These are phyloP conservation scores for Cricetomys ansorgei DNA, from an alignment of 2,113 vertebrate genomes.

Conservation along the genomic window DNA sequence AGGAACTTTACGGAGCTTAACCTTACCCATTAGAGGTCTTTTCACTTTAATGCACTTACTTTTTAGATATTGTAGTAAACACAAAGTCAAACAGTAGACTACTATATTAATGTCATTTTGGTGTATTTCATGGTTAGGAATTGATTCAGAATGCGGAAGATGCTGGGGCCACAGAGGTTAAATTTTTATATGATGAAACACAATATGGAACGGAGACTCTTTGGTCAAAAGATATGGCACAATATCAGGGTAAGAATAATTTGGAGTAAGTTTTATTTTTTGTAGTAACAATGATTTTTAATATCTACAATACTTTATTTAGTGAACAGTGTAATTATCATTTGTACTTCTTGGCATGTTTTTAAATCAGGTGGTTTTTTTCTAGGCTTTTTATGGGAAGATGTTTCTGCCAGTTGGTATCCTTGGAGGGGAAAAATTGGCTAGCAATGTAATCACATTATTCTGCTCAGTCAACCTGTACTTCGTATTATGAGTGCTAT, in stretches of 20 bases:
- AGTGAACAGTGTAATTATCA: not conserved
- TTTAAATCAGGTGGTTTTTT: conserved; percentile 17
- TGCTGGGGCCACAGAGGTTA: conserved; percentile 97
- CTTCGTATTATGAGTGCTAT: not conserved
- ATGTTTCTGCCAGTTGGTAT: not conserved
- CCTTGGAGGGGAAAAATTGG: not conserved
- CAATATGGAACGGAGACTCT: conserved; percentile 96
- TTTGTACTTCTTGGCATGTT: not conserved
- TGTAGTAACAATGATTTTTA: not conserved
- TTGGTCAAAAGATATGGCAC: conserved; percentile 96
- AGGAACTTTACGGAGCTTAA: not conserved
- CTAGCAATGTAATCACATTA: not conserved
- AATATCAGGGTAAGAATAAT: conserved; percentile 93
- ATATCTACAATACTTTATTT: not conserved
- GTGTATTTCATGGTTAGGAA: conserved; percentile 88
- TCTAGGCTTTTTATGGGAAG: conserved; percentile 2
- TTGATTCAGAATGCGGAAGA: conserved; percentile 99
- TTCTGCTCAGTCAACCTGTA: not conserved
- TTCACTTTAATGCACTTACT: not conserved
- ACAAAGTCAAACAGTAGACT: not conserved
- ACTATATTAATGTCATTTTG: conserved; percentile 29
- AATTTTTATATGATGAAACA: conserved; percentile 97
- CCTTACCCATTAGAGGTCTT: not conserved
- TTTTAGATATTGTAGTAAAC: conserved; percentile 18
- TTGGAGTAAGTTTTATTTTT: not conserved